Evolutionary conservation across 2,113 vertebrate species (phyloP).

Genomic region (Myotis lucifugus): DNA sequence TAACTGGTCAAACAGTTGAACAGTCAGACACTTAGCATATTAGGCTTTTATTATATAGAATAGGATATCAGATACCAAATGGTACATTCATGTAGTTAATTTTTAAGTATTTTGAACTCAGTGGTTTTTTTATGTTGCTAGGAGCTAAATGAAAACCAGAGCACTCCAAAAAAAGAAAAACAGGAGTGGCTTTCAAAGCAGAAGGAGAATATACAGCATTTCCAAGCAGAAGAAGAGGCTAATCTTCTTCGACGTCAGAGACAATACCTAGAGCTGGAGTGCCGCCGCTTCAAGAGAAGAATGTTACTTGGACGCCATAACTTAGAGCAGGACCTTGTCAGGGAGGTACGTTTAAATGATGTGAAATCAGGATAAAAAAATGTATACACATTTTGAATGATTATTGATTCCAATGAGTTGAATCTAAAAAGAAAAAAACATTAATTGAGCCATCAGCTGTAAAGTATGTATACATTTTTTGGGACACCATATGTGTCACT

Average conservation of each 20-base stretch:
- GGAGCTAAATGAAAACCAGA: constrained; percentile 99
- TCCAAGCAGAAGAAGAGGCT: constrained; percentile 98
- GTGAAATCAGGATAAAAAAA: background rate
- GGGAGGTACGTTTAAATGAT: constrained; percentile 90
- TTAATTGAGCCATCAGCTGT: too few species aligned
- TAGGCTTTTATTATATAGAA: too few species aligned
- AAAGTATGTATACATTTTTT: too few species aligned
- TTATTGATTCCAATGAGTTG: too few species aligned
- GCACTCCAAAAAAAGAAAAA: constrained; percentile 99
- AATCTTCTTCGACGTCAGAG: constrained; percentile 95
- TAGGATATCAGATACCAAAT: background rate
- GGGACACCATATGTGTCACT: background rate
- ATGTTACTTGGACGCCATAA: constrained; percentile 97
- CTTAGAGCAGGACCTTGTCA: constrained; percentile 95
- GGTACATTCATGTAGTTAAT: background rate
- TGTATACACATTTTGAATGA: too few species aligned
- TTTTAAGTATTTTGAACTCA: constrained; percentile 64
- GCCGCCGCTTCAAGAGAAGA: constrained; percentile 96
- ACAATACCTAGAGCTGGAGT: constrained; percentile 97
- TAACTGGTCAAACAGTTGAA: too few species aligned
- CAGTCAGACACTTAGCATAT: too few species aligned
- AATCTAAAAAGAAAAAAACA: too few species aligned
- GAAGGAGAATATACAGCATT: constrained; percentile 99
- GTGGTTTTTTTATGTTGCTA: constrained; percentile 77
- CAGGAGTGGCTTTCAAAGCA: constrained; percentile 99